A percentile compares a stretch with the other conserved stretches of the same genome.
These are phyloP conservation scores for Andrena chrysosceles DNA, from an alignment of 2,888 invertebrate species.

Conservation along the genomic window DNA sequence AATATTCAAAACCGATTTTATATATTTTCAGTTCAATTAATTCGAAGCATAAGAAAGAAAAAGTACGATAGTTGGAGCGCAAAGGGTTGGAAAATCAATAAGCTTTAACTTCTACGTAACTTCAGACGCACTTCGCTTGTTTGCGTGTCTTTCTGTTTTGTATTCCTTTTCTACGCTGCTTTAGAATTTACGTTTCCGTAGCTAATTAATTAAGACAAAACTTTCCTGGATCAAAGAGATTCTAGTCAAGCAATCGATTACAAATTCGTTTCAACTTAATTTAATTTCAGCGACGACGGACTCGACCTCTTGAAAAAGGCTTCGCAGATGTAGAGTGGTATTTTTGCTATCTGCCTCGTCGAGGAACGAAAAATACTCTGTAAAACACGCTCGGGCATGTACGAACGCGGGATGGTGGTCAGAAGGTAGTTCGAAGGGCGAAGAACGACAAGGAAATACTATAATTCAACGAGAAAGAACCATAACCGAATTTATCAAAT, in stretches of 20 bases:
- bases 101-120: neutral
- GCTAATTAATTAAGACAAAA: neutral
- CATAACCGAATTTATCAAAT: neutral
- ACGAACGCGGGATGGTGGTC: conserved; percentile 14
- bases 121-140: neutral
- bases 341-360: neutral
- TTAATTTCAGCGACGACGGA: neutral
- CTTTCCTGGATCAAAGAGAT: neutral
- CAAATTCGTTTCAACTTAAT: neutral
- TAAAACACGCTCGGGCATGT: conserved; percentile 60
- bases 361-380: conserved; percentile 43
- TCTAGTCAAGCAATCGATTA: conserved; percentile 12
- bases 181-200: conserved; percentile 2
- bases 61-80: neutral
- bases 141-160: neutral
- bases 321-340: conserved; percentile 3
- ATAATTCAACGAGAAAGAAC: neutral
- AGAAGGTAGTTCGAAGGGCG: neutral
- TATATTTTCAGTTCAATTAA: neutral
- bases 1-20: neutral
- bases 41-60: neutral
- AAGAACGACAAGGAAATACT: neutral
- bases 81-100: neutral
- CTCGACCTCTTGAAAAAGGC: neutral
- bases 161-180: neutral